Base-by-base conservation (phyloP, 2,113 vertebrate genomes). In the Salvelinus sp. region DNA sequence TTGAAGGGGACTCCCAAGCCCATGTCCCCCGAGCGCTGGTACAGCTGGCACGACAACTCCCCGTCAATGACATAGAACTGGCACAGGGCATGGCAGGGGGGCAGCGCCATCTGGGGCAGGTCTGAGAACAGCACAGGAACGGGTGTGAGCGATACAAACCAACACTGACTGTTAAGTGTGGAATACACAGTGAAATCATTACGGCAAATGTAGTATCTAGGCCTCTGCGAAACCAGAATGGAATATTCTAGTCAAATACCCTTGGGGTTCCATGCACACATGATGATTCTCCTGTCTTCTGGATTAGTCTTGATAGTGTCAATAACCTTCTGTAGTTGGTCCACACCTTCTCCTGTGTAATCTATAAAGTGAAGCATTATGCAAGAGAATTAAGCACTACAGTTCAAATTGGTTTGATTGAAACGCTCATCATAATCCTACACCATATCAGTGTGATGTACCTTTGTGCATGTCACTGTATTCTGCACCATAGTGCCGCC, bases 1-100 rank as follows among this genome's bases (percentile, higher is more conserved):
- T 99, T 99, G 88, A 99, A 99, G 28, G 98, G 98, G 54, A 99
- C 97, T 0, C 97, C 98, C 5, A 99, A 93, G 12, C 98, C 98
- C 94, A 99, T 98, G 75, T 99, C 98, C 69, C 94, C 97, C 0
- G 98, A 99, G 68, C 97, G 92, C 90, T 99, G 98, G 87, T 98
- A 99, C 62, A 99, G 91, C 86, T 99, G 97, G 82, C 98, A 98
- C 0, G 98, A 99, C 74, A 99, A 79, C 92, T 99, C 97, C 2
- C 96, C 95, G 0, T 97, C 92, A 0, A 92, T 86, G 76, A 98
- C 95, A 2, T 97, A 98, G 90, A 99, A 99, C 91, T 99, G 98
- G 84, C 97, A 98, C 50, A 99, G 93, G 64, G 96, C 94, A 6
- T 99, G 98, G 82, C 98, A 99, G 0, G 98, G 98, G 9, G 98